Percentiles rank a stretch among this genome's conserved stretches.
Conservation (phyloP, 2,888 invertebrate genomes). For the Watsonalla cultraria region DNA sequence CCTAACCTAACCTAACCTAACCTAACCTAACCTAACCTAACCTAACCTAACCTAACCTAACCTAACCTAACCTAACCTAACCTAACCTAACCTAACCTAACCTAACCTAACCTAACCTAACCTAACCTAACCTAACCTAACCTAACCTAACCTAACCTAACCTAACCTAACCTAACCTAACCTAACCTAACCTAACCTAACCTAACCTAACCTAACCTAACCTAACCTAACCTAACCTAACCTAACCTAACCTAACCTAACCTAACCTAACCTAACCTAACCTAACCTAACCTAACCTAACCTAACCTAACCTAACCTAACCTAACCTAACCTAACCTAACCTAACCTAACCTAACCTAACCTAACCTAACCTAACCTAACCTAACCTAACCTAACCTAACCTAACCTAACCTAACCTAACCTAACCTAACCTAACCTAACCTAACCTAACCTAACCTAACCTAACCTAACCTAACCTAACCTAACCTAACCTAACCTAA, state of each 20-base stretch:
- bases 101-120: conserved; percentile 6
- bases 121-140: conserved; percentile 6
- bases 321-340: conserved; percentile 1
- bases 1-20: conserved; percentile 6
- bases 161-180: conserved; percentile 10
- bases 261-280: conserved; percentile 7
- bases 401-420: conserved; percentile 9
- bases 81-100: conserved; percentile 6
- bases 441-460: conserved; percentile 2
- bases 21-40: conserved; percentile 5
- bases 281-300: conserved; percentile 7
- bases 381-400: conserved; percentile 7
- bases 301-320: conserved; percentile 7
- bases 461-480: conserved; percentile 4
- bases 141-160: conserved; percentile 7
- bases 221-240: conserved; percentile 8
- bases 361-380: neutral
- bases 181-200: conserved; percentile 10
- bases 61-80: conserved; percentile 6
- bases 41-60: conserved; percentile 5
- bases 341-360: neutral
- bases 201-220: conserved; percentile 10
- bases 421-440: conserved; percentile 5
- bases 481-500: conserved; percentile 8
- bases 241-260: conserved; percentile 7